Conservation (phyloP, 2,113 vertebrate species). For the Crotalus viridis region DNA sequence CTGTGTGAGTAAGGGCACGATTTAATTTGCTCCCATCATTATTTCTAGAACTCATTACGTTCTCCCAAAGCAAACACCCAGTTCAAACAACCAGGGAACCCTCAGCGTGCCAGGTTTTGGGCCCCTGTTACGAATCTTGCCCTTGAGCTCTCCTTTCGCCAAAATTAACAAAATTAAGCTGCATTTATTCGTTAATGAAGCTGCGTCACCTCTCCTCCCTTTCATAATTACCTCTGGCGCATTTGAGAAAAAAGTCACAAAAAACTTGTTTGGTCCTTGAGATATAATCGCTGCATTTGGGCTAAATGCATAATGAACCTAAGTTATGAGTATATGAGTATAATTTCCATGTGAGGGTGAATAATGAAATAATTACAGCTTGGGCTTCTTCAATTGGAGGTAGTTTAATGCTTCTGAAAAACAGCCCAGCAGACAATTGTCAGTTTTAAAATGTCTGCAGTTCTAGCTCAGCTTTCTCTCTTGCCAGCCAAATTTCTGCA, state of each 20-base stretch:
- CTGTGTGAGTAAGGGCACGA: not conserved
- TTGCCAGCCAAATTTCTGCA: not conserved
- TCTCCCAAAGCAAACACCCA: no score
- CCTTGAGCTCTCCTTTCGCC: not conserved
- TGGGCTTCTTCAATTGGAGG: not conserved
- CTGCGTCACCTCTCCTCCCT: not conserved
- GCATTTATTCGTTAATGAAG: no score
- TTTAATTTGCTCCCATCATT: not conserved
- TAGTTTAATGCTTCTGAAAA: not conserved
- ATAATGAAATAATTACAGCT: not conserved
- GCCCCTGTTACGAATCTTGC: conserved; percentile 2
- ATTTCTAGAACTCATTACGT: not conserved
- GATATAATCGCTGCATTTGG: not conserved
- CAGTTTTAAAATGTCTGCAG: not conserved
- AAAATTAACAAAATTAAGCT: not conserved
- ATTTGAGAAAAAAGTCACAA: not conserved
- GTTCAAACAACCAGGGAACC: not conserved
- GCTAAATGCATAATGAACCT: not conserved
- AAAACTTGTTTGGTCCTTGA: not conserved
- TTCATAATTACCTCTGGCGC: not conserved
- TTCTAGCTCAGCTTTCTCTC: not conserved
- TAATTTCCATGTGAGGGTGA: not conserved
- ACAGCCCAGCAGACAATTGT: not conserved
- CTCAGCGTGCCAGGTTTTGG: not conserved
- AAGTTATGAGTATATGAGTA: not conserved